phyloP scores from a whole-genome alignment of 1,140 invertebrate species.

The Pseudoatta argentina region DNA sequence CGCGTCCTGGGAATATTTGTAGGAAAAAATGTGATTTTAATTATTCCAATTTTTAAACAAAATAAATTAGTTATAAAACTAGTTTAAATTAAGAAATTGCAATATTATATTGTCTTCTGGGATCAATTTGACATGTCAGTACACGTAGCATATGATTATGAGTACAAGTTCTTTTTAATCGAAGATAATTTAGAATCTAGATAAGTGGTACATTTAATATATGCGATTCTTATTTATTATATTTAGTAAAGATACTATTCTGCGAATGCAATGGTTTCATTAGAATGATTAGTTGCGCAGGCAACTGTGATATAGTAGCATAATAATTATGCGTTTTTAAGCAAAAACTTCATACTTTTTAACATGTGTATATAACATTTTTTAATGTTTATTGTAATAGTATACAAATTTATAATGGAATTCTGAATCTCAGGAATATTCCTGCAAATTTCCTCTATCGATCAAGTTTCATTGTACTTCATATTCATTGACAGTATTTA shows the following conservation, averaged over 20 bases:
- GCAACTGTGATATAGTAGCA: constrained; percentile 84
- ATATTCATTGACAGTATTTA: constrained; percentile 73
- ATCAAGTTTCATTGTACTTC: constrained; percentile 53
- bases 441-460: constrained; percentile 1
- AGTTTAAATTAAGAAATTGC: constrained; percentile 59
- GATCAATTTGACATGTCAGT: constrained; percentile 57
- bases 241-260: constrained; percentile 67
- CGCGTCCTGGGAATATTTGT: neutral
- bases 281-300: constrained; percentile 78
- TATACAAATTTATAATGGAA: neutral
- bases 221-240: constrained; percentile 75
- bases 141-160: neutral
- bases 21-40: constrained; percentile 42
- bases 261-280: constrained; percentile 65
- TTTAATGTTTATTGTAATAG: constrained; percentile 33
- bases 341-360: constrained; percentile 62
- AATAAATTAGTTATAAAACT: constrained; percentile 56
- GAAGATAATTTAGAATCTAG: constrained; percentile 61
- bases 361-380: constrained; percentile 60
- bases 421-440: constrained; percentile 16
- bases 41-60: constrained; percentile 45
- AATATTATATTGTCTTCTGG: constrained; percentile 60
- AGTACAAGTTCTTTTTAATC: constrained; percentile 39
- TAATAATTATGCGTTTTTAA: constrained; percentile 78
- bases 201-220: constrained; percentile 76